phyloP scores from a whole-genome alignment of 2,113 vertebrate genomes.

The Gila orcuttii region DNA sequence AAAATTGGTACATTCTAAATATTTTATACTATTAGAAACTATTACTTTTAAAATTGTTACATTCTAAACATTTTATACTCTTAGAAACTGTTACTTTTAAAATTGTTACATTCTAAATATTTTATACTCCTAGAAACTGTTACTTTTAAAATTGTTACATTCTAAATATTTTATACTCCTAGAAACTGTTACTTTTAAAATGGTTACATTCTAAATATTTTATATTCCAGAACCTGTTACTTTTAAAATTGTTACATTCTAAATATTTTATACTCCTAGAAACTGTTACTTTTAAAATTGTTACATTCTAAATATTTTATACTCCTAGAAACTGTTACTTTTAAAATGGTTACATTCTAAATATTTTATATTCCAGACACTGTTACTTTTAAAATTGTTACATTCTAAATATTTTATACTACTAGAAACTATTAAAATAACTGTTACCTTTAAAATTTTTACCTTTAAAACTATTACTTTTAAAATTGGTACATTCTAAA shows the following conservation, averaged over 20 bases:
- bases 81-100: too few species aligned
- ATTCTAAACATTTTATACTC: background rate
- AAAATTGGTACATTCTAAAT: background rate
- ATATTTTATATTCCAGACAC: background rate
- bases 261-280: background rate
- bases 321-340: too few species aligned
- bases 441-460: background rate
- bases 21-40: background rate
- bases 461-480: background rate
- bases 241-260: background rate
- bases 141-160: too few species aligned
- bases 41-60: background rate
- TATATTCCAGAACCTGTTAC: background rate
- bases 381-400: background rate
- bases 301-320: background rate
- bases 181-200: too few species aligned
- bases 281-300: background rate
- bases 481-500: background rate
- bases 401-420: background rate
- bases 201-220: too few species aligned
- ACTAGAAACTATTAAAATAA: background rate
- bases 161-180: too few species aligned
- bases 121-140: too few species aligned
- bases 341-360: background rate
- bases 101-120: too few species aligned